These are phyloP conservation scores for Leucophenga varia DNA, from an alignment of 1,140 invertebrate species.

Conservation along the genomic window DNA sequence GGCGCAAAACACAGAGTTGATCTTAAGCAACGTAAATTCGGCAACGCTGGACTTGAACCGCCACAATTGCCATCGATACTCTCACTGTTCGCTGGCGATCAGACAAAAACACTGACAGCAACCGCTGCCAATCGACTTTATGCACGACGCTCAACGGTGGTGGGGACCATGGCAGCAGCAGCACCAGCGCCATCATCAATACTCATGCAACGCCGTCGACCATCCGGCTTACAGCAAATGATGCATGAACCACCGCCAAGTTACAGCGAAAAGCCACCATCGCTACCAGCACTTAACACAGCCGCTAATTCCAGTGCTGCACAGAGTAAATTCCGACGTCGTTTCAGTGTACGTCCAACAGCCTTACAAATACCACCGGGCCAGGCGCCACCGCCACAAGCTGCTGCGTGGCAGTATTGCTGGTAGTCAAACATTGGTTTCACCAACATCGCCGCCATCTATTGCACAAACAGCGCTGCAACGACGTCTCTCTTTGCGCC, in stretches of 20 bases:
- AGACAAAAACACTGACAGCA: conserved; percentile 29
- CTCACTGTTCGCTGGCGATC: conserved; percentile 41
- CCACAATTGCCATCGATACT: conserved; percentile 39
- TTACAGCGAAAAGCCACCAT: conserved; percentile 30
- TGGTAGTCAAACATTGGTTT: conserved; percentile 18
- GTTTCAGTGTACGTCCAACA: conserved; percentile 51
- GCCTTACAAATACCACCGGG: conserved; percentile 50
- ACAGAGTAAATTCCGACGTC: conserved; percentile 42
- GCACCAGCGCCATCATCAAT: neutral
- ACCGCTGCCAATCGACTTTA: conserved; percentile 45
- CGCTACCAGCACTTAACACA: neutral
- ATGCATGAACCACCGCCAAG: conserved; percentile 45
- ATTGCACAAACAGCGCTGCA: conserved; percentile 43
- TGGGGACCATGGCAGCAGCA: conserved; percentile 40
- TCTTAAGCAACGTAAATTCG: conserved; percentile 59
- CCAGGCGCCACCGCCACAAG: conserved; percentile 38
- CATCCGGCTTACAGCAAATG: conserved; percentile 22
- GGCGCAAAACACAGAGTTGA: neutral
- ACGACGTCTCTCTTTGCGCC: conserved; percentile 45
- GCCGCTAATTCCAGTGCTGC: neutral
- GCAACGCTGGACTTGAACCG: conserved; percentile 60
- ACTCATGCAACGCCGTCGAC: conserved; percentile 11
- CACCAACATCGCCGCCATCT: conserved; percentile 6
- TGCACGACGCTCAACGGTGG: conserved; percentile 44
- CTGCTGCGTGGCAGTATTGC: conserved; percentile 7